Percentiles rank a stretch among this genome's conserved stretches.
Conservation (phyloP, 1,140 invertebrate species). For the Phortica variegata region DNA sequence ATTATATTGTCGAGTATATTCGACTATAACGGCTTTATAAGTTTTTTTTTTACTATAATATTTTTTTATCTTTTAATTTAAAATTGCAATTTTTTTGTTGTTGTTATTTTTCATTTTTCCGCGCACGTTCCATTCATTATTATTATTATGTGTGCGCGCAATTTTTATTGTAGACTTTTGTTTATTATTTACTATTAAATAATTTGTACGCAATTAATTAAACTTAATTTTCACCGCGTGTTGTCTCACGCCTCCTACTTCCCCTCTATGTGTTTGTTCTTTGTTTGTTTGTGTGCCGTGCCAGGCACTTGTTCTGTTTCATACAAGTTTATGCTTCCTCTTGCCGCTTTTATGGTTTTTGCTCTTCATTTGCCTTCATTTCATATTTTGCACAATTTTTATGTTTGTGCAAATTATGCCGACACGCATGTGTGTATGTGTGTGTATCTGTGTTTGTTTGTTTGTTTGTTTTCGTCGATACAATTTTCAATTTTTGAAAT, state of each 20-base stretch:
- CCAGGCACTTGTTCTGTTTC: neutral
- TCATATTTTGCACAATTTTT: no score
- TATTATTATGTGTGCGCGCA: neutral
- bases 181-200: slow-evolving; percentile 21
- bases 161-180: slow-evolving; percentile 15
- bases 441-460: no score
- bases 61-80: slow-evolving; percentile 10
- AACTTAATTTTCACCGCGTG: neutral
- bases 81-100: slow-evolving; percentile 8
- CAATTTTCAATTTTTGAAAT: no score
- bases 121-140: neutral
- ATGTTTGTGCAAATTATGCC: no score
- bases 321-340: neutral
- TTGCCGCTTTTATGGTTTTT: no score
- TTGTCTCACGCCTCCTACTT: no score
- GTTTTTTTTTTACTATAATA: neutral
- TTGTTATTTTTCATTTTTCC: slow-evolving; percentile 11
- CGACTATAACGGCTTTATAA: neutral
- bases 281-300: neutral
- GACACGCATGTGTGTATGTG: no score
- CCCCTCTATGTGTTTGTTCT: no score
- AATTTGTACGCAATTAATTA: slow-evolving; percentile 17
- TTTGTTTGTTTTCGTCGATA: no score
- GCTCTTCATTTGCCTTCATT: no score
- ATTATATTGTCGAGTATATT: no score